These are phyloP conservation scores for Dreissena rostriformis DNA, from an alignment of 1,140 invertebrate genomes.

Conservation along the genomic window DNA sequence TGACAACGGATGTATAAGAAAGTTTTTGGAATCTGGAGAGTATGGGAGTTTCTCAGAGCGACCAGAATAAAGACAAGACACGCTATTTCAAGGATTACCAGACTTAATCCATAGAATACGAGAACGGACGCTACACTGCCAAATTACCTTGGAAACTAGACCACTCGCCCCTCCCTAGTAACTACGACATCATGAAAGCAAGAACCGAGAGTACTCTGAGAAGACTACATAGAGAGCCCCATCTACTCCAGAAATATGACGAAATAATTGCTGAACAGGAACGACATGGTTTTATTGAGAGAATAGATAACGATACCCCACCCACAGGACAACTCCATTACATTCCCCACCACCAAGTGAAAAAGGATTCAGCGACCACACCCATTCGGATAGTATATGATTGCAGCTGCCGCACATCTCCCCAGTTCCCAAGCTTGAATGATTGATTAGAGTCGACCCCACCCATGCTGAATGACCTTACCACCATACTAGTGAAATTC, in stretches of 20 bases:
- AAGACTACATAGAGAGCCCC: constrained; percentile 23
- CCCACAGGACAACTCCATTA: constrained; percentile 15
- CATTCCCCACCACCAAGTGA: constrained; percentile 16
- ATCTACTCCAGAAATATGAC: constrained; percentile 20
- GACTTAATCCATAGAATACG: constrained; percentile 1
- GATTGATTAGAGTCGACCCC: constrained; percentile 17
- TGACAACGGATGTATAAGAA: constrained; percentile 5
- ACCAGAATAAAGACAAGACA: neutral
- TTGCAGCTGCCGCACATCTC: constrained; percentile 16
- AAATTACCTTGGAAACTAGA: constrained; percentile 57
- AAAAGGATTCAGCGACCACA: constrained; percentile 22
- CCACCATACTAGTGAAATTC: too few relatives aligned
- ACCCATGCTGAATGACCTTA: constrained; percentile 9
- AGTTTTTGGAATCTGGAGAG: constrained; percentile 46
- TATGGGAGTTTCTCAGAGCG: neutral
- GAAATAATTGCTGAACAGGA: constrained; percentile 48
- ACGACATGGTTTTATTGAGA: constrained; percentile 38
- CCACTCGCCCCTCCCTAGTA: constrained; percentile 30
- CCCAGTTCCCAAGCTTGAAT: constrained; percentile 1
- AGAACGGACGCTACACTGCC: constrained; percentile 39
- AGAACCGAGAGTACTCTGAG: constrained; percentile 32
- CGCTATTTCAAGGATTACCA: constrained; percentile 11
- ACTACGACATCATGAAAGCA: constrained; percentile 27
- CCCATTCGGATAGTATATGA: constrained; percentile 22
- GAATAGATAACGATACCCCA: neutral